Conservation (phyloP, 1,140 invertebrate genomes). For the Sogatella furcifera region DNA sequence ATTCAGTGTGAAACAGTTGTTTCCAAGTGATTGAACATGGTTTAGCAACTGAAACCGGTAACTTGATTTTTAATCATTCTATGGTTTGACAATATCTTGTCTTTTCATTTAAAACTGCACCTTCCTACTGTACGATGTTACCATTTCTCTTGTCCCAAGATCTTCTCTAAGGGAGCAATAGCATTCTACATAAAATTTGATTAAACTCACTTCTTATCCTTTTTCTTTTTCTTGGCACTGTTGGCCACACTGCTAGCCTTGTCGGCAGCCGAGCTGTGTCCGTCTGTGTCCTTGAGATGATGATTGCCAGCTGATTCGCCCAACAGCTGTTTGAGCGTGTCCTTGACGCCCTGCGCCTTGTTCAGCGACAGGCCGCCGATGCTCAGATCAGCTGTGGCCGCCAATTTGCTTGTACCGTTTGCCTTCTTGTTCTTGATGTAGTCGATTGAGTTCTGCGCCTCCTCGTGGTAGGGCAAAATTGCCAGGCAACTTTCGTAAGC, state of each 20-base stretch:
- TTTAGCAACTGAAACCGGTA: too few relatives aligned
- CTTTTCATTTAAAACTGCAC: too few relatives aligned
- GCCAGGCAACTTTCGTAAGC: slow-evolving; percentile 71
- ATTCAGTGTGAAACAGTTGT: too few relatives aligned
- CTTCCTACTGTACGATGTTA: too few relatives aligned
- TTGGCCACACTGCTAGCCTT: slow-evolving; percentile 8
- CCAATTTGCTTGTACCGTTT: slow-evolving; percentile 32
- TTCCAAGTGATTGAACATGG: too few relatives aligned
- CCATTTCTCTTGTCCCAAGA: too few relatives aligned
- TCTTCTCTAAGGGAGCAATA: too few relatives aligned
- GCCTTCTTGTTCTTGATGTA: slow-evolving; percentile 55
- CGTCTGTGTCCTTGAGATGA: slow-evolving; percentile 27
- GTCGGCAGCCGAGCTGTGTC: background rate
- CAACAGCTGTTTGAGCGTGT: slow-evolving; percentile 48
- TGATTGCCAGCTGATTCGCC: slow-evolving; percentile 26
- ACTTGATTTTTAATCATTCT: too few relatives aligned
- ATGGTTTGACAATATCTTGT: too few relatives aligned
- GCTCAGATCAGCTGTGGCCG: slow-evolving; percentile 42
- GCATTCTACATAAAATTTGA: too few relatives aligned
- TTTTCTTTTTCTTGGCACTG: slow-evolving; percentile 47
- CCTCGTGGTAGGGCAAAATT: slow-evolving; percentile 71
- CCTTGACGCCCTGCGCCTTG: slow-evolving; percentile 47
- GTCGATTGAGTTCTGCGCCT: slow-evolving; percentile 69
- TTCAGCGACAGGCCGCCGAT: slow-evolving; percentile 40
- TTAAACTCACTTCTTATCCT: slow-evolving; percentile 46